These are phyloP conservation scores for Platichthys stellatus DNA, from an alignment of 2,113 vertebrate genomes.

Conservation along the genomic window DNA sequence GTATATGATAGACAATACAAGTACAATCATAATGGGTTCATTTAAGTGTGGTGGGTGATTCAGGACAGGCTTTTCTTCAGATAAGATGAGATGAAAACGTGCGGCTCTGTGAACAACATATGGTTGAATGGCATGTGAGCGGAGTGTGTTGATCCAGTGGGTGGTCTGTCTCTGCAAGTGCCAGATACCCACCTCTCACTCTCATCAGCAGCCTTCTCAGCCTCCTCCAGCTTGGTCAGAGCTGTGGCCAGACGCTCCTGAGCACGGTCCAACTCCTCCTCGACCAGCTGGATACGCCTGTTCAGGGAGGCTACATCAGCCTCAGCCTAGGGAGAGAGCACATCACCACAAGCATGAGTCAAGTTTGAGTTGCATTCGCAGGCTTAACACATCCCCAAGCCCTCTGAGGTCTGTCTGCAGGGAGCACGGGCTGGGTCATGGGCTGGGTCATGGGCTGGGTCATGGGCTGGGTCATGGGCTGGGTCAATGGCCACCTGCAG, in stretches of 20 bases:
- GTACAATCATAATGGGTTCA: too few relatives aligned
- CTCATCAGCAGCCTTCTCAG: slow-evolving; percentile 98
- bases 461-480: background rate
- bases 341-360: background rate
- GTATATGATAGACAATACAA: too few relatives aligned
- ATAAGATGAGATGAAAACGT: too few relatives aligned
- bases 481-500: slow-evolving; percentile 1
- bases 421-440: background rate
- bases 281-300: slow-evolving; percentile 99
- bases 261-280: slow-evolving; percentile 98
- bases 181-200: slow-evolving; percentile 90
- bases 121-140: background rate
- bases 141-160: background rate
- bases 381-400: background rate
- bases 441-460: too few relatives aligned
- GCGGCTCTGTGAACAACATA: too few relatives aligned
- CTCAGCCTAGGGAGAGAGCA: slow-evolving; percentile 87
- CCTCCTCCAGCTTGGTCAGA: slow-evolving; percentile 98
- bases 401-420: background rate
- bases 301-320: slow-evolving; percentile 96
- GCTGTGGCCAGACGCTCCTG: slow-evolving; percentile 98
- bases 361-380: background rate
- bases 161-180: background rate
- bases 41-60: too few relatives aligned
- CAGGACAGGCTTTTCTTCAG: too few relatives aligned